Base-by-base conservation (phyloP, 2,797 vertebrate species). In the Esox masquinongy region DNA sequence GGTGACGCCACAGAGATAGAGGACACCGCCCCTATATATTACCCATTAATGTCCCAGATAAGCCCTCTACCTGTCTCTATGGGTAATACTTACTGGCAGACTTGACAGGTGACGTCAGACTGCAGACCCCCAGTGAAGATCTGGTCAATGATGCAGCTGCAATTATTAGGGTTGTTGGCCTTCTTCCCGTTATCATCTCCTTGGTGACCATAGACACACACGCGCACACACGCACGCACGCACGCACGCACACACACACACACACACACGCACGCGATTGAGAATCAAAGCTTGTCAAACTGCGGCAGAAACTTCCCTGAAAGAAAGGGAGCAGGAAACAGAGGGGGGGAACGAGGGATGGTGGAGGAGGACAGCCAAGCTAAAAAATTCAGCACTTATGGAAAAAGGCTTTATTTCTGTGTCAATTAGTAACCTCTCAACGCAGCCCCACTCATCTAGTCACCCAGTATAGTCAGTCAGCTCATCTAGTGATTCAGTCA, bases 81-180 rank as follows among this genome's bases (percentile, higher is more conserved):
- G 36, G 36, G 36, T 39, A 39, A 39, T 4, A 47, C 96, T 96
- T 93, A 98, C 97, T 98, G 97, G 95, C 97, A 99, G 89, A 97
- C 97, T 93, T 99, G 97, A 93, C 97, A 99, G 86, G 97, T 92
- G 91, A 97, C 96, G 17, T 96, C 96, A 15, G 96, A 97, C 93
- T 97, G 96, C 87, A 97, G 94, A 77, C 96, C 96, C 0, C 96
- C 95, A 0, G 96, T 96, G 90, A 97, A 97, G 89, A 97, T 97
- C 94, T 97, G 96, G 93, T 97, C 96, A 82, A 96, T 96, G 91
- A 97, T 97, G 91, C 95, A 96, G 93, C 95, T 96, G 93, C 95
- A 96, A 93, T 97, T 95, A 91, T 96, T 96, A 74, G 96, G 97
- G 90, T 98, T 98, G 94, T 95, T 98, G 92, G 97, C 96, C 93